Evolutionary conservation across 2,797 vertebrate genomes (phyloP).

Genomic region (Thaleichthys pacificus): DNA sequence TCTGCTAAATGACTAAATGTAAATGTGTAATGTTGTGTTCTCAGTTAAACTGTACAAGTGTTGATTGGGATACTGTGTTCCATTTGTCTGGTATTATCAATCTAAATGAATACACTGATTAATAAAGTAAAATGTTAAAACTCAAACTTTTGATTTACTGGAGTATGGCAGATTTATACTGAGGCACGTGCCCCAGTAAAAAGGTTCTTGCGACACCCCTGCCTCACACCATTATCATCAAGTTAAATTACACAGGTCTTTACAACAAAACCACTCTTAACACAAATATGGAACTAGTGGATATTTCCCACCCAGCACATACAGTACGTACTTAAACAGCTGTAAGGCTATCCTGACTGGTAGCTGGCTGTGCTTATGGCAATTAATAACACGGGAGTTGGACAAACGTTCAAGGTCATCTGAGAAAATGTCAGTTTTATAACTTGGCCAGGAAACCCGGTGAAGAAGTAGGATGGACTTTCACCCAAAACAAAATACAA

Average conservation of each 20-base stretch:
- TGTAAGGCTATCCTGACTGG: not conserved
- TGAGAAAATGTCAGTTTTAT: slow-evolving; percentile 36
- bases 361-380: slow-evolving; percentile 26
- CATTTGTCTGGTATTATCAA: too few relatives aligned
- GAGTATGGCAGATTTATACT: not conserved
- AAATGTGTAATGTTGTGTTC: too few relatives aligned
- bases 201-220: slow-evolving; percentile 6
- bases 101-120: not conserved
- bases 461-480: slow-evolving; percentile 21
- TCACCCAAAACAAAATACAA: slow-evolving; percentile 24
- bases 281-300: slow-evolving; percentile 38
- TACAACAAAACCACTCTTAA: slow-evolving; percentile 22
- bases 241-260: slow-evolving; percentile 38
- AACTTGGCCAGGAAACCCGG: slow-evolving; percentile 24
- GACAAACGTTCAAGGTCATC: slow-evolving; percentile 13
- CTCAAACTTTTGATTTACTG: not conserved
- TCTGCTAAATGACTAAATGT: too few relatives aligned
- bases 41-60: not conserved
- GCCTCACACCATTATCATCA: slow-evolving; percentile 40
- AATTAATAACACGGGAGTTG: slow-evolving; percentile 23
- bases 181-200: not conserved
- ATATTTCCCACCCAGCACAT: slow-evolving; percentile 23
- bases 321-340: slow-evolving; percentile 28
- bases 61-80: not conserved
- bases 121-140: not conserved